A percentile compares a stretch with the other conserved stretches of the same genome.
phyloP scores from a whole-genome alignment of 1,140 invertebrate genomes.

The Charaxes varanes region DNA sequence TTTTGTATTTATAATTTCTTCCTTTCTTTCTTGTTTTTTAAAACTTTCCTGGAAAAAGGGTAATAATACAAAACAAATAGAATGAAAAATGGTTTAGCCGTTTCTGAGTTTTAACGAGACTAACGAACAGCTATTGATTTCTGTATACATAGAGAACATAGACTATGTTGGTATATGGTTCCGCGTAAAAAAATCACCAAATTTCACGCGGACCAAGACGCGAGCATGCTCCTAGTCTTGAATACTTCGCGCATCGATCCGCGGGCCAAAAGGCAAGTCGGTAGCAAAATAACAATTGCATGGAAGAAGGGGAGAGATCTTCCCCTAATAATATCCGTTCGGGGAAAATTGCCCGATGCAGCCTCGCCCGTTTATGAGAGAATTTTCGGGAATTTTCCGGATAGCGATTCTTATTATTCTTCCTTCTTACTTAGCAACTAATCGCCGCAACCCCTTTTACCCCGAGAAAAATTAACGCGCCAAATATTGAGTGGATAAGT shows the following conservation, averaged over 20 bases:
- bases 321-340: constrained; percentile 40
- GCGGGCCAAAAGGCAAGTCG: constrained; percentile 18
- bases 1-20: too few species aligned
- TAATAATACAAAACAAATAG: too few species aligned
- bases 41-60: too few species aligned
- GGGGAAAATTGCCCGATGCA: constrained; percentile 45
- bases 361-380: constrained; percentile 36
- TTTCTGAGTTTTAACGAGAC: too few species aligned
- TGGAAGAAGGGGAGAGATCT: constrained; percentile 40
- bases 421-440: constrained; percentile 32
- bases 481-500: constrained; percentile 16
- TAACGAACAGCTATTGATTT: too few species aligned
- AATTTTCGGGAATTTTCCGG: constrained; percentile 20
- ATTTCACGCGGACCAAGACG: too few species aligned
- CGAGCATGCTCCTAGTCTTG: too few species aligned
- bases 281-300: constrained; percentile 50
- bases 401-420: not conserved
- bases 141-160: too few species aligned
- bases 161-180: too few species aligned
- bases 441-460: constrained; percentile 33
- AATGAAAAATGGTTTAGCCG: too few species aligned
- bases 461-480: constrained; percentile 26
- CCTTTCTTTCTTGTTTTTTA: too few species aligned
- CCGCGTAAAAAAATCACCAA: too few species aligned
- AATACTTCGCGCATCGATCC: constrained; percentile 37